Conservation (phyloP, 2,888 invertebrate genomes). For the Apotomis betuletana region DNA sequence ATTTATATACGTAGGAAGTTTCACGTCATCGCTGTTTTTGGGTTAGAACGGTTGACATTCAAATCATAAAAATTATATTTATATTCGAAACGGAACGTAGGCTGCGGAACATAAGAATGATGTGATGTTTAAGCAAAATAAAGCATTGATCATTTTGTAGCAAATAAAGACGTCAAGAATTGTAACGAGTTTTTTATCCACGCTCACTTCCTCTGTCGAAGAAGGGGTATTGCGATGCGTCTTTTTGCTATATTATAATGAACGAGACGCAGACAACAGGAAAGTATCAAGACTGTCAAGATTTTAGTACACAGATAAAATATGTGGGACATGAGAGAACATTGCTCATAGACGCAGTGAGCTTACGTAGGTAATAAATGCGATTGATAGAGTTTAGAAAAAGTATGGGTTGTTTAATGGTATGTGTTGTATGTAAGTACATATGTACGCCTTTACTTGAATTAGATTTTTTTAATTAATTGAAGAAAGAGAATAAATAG, state of each 20-base stretch:
- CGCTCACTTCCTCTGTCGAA: not conserved
- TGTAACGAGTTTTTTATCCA: not conserved
- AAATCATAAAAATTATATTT: constrained; percentile 1
- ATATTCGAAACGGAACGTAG: constrained; percentile 13
- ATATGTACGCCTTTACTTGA: too few relatives aligned
- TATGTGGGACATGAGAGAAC: constrained; percentile 20
- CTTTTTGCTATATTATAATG: not conserved
- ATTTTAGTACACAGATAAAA: constrained; percentile 16
- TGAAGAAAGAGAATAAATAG: too few relatives aligned
- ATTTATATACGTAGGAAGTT: not conserved
- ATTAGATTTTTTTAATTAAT: too few relatives aligned
- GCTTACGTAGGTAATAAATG: not conserved
- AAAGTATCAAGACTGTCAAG: not conserved
- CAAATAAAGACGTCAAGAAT: constrained; percentile 3
- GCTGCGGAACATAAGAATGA: not conserved
- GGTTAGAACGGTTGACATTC: not conserved
- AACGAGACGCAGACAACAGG: not conserved
- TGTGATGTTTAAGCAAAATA: constrained; percentile 5
- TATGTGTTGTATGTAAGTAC: too few relatives aligned
- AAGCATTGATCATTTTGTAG: not conserved
- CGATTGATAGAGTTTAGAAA: not conserved
- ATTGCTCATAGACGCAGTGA: constrained; percentile 5
- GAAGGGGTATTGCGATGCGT: not conserved
- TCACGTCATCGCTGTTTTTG: constrained; percentile 6
- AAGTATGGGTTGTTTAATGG: too few relatives aligned